These are phyloP conservation scores for Uria lomvia DNA, from an alignment of 2,113 vertebrate genomes.

Conservation along the genomic window DNA sequence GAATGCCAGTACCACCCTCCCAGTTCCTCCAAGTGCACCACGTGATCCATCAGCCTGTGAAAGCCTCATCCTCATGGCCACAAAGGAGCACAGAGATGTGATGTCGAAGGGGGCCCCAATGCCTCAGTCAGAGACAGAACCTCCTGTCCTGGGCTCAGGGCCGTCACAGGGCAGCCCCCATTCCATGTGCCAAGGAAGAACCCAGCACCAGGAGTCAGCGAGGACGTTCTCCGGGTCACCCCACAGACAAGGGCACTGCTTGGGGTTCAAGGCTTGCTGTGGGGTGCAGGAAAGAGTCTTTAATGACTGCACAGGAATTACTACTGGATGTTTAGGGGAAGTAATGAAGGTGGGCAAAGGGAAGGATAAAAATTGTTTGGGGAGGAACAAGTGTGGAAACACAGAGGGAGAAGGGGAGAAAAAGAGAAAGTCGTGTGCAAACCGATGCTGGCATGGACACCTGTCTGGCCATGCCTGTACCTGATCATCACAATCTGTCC, in stretches of 20 bases:
- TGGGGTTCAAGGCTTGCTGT: neutral
- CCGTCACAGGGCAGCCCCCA: neutral
- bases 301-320: neutral
- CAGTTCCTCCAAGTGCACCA: neutral
- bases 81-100: neutral
- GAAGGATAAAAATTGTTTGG: neutral
- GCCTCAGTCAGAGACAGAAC: neutral
- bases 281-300: neutral
- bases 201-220: neutral
- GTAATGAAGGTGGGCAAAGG: neutral
- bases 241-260: rapidly evolving
- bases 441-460: neutral
- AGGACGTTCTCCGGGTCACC: neutral
- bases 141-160: too few relatives aligned
- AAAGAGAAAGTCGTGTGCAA: neutral
- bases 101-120: neutral
- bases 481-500: neutral
- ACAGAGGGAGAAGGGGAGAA: neutral
- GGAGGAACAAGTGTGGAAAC: neutral
- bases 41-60: neutral
- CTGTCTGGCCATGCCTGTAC: neutral
- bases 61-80: neutral
- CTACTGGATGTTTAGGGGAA: neutral
- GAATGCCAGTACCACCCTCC: neutral
- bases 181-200: neutral